Evolutionary conservation across 2,797 vertebrate species (phyloP).

Genomic region (Chelmon rostratus): DNA sequence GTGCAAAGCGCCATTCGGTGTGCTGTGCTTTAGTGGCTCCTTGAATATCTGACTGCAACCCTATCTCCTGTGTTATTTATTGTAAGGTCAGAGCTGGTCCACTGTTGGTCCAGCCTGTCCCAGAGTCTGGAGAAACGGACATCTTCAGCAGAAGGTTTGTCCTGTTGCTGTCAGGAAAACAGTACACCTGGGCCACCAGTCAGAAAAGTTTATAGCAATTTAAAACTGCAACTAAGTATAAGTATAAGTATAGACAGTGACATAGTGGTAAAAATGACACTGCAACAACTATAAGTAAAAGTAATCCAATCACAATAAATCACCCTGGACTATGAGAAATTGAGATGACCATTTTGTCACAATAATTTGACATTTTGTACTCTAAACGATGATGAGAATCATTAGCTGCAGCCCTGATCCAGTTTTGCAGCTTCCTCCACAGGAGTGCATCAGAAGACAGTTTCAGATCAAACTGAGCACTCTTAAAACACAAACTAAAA

Average conservation of each 20-base stretch:
- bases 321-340: background rate
- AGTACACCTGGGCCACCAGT: background rate
- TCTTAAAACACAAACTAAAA: constrained; percentile 28
- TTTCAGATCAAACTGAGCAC: constrained; percentile 19
- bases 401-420: background rate
- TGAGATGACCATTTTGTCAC: background rate
- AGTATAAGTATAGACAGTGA: too few species aligned
- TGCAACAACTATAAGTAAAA: background rate
- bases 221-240: too few species aligned
- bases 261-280: background rate
- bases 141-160: constrained; percentile 10
- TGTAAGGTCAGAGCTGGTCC: constrained; percentile 58
- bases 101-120: constrained; percentile 11
- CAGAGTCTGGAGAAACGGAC: constrained; percentile 4
- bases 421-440: constrained; percentile 3
- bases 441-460: background rate
- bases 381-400: background rate
- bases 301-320: background rate
- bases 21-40: constrained; percentile 52
- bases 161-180: constrained; percentile 21
- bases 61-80: constrained; percentile 67
- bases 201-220: background rate
- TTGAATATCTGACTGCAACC: constrained; percentile 72
- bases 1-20: constrained; percentile 24
- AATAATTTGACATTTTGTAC: background rate